Conservation (phyloP, 2,797 vertebrate genomes). For the Okamejei kenojei region DNA sequence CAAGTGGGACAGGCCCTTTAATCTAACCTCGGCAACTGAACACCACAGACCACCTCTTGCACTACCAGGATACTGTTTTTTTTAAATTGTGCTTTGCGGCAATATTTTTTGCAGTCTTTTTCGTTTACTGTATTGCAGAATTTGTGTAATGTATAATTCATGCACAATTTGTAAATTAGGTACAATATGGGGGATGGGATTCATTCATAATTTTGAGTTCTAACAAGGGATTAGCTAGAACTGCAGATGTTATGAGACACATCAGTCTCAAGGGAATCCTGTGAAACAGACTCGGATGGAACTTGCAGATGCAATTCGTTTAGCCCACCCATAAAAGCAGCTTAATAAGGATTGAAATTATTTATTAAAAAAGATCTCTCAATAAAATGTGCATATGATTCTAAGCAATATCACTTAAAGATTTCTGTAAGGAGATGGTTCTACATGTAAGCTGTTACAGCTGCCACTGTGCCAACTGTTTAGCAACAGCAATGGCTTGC, state of each 20-base stretch:
- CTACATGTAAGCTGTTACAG: not conserved
- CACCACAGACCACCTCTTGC: no score
- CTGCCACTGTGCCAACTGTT: not conserved
- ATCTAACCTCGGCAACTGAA: no score
- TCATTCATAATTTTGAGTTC: no score
- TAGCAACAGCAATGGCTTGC: not conserved
- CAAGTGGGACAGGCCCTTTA: no score
- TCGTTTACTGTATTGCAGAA: no score
- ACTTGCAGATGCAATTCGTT: not conserved
- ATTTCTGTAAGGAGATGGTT: not conserved
- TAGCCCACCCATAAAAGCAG: not conserved
- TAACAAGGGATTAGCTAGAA: not conserved
- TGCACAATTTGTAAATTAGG: not conserved
- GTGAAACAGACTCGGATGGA: not conserved
- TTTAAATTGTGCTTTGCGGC: no score
- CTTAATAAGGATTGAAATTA: not conserved
- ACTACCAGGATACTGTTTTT: no score
- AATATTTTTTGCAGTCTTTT: no score
- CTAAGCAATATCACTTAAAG: not conserved
- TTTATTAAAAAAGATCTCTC: not conserved
- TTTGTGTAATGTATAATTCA: no score
- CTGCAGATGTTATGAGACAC: not conserved
- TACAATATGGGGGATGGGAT: not conserved
- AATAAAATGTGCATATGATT: not conserved
- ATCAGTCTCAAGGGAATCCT: constrained; percentile 7